A percentile compares a stretch with the other conserved stretches of the same genome.
Conservation (phyloP, 37 sponge, comb jelly and placozoan species). For the Mnemiopsis leidyi region DNA sequence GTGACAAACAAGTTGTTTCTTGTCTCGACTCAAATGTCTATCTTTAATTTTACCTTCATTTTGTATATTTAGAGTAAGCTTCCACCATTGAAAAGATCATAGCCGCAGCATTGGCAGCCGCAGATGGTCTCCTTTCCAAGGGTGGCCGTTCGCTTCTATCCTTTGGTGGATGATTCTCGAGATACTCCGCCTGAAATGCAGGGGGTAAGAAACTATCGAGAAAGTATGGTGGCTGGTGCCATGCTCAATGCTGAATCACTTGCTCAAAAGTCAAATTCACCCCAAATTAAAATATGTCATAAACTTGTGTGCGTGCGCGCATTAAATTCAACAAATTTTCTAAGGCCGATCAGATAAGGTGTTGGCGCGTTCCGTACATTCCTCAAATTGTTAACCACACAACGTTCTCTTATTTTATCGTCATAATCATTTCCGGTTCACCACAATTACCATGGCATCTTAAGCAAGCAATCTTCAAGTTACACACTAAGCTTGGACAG, state of each 20-base stretch:
- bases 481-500: background rate
- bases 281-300: too few relatives aligned
- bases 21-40: too few relatives aligned
- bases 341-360: background rate
- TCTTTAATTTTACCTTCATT: background rate
- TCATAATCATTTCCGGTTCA: background rate
- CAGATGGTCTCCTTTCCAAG: background rate
- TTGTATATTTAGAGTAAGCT: conserved; percentile 8
- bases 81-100: conserved; percentile 5
- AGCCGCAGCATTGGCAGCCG: background rate
- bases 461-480: background rate
- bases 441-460: background rate
- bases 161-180: background rate
- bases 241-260: too few relatives aligned
- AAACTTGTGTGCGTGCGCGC: too few relatives aligned
- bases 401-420: background rate
- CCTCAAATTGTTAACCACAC: background rate
- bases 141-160: background rate
- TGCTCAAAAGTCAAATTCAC: too few relatives aligned
- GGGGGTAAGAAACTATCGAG: too few relatives aligned
- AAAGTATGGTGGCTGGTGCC: too few relatives aligned
- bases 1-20: background rate
- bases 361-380: background rate
- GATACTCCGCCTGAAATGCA: background rate
- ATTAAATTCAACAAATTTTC: background rate